Base-by-base conservation (phyloP, 2,888 invertebrate genomes). In the Glyphotaelius pellucidus region DNA sequence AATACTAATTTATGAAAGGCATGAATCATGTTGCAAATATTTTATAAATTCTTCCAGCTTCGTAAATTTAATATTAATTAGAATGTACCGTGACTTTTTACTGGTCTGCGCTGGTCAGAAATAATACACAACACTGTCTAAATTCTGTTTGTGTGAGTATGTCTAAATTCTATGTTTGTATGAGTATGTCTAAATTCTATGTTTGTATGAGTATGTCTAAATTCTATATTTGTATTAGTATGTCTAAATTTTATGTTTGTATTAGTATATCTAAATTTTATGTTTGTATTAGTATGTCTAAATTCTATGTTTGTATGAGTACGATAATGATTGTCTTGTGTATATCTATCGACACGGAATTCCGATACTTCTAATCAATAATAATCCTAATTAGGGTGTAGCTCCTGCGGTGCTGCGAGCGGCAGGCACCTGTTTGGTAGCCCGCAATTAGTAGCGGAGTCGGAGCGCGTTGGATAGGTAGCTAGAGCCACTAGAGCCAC, bases 391-490 rank as follows among this genome's bases (percentile, higher is more conserved):
- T 83, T 83, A 83, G 35, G 19, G 32, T 47, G 86, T 32, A 47
- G 38, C 86, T 86, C 47, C 86, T 86, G 86, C 42, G 42, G 25
- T 30, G 25, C 25, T 42, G 42, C 38, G 67, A n/a, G 35, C 9
- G 14, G 32, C 83, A 35, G 47, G n/a, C 90, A 90, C 90, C 92
- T 87, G 90, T 87, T 86, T 80, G 38, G 67, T 88, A 85, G 81
- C 30, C 86, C 83, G 90, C 89, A 92, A 92, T 92, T 92, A 92
- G 93, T 90, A 89, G 80, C 89, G 19, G 38, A 19, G 30, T 32
- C 31, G 4, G 32, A 19, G n/a, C 67, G n/a, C 79, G 38, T 7
- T 47, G 47, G 47, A 2, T 14, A 47, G 47, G 47, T 9, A 32
- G 89, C 80, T 14, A 31, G 32, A n/a, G 67, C 25, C 25, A 25